Conservation (phyloP, 2,113 vertebrate species). For the Pseudopodoces humilis region DNA sequence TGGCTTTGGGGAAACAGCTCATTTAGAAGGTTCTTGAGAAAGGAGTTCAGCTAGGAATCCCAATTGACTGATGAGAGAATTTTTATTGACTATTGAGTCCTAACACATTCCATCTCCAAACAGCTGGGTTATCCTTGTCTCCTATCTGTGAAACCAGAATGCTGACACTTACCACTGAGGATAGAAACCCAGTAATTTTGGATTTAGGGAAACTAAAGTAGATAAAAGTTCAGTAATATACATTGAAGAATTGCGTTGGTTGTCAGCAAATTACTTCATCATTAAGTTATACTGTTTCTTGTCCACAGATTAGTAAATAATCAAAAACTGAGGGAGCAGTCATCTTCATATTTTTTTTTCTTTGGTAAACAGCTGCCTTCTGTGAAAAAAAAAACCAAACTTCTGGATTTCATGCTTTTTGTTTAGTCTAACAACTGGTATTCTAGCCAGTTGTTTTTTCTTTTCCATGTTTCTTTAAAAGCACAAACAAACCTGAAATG, state of each 20-base stretch:
- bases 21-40: background rate
- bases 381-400: background rate
- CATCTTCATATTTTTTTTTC: background rate
- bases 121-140: background rate
- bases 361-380: background rate
- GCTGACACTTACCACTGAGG: background rate
- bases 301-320: background rate
- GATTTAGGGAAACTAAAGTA: background rate
- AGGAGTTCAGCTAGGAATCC: background rate
- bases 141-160: background rate
- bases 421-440: background rate
- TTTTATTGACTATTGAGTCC: background rate
- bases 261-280: background rate
- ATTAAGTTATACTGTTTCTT: background rate
- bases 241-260: background rate
- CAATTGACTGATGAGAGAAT: background rate
- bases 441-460: slow-evolving; percentile 6
- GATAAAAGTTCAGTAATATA: background rate
- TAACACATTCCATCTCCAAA: background rate
- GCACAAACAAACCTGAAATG: background rate
- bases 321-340: background rate
- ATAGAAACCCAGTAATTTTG: background rate
- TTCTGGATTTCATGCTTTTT: background rate
- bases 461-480: background rate
- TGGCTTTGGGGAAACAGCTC: background rate